phyloP scores from a whole-genome alignment of 2,113 vertebrate genomes.

The Corythornis madagascariensis region DNA sequence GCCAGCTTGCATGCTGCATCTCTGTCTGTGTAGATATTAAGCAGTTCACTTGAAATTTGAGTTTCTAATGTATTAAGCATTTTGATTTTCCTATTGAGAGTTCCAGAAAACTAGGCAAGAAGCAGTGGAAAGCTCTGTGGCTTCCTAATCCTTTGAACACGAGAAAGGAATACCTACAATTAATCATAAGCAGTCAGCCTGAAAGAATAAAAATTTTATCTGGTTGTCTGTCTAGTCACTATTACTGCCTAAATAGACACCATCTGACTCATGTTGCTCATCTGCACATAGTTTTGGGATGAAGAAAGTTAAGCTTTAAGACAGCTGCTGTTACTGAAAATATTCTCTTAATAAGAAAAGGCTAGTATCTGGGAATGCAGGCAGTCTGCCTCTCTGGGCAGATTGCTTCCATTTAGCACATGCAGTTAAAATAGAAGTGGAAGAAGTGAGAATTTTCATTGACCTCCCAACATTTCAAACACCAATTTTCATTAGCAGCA shows the following conservation, averaged over 20 bases:
- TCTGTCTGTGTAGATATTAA: background rate
- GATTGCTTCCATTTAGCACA: background rate
- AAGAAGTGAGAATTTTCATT: conserved; percentile 8
- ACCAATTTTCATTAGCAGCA: background rate
- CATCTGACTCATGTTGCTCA: conserved; percentile 8
- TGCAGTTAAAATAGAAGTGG: background rate
- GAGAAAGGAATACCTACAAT: background rate
- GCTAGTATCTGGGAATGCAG: background rate
- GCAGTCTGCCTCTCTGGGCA: background rate
- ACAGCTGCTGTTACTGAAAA: conserved; percentile 49
- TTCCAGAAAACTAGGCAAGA: background rate
- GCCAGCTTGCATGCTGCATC: background rate
- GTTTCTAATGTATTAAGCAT: background rate
- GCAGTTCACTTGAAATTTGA: background rate
- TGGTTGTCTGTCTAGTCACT: conserved; percentile 16
- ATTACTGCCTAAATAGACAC: background rate
- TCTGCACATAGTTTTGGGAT: conserved; percentile 46
- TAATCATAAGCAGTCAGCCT: background rate
- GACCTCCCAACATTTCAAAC: background rate
- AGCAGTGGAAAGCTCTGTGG: conserved; percentile 8
- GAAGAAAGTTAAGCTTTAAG: conserved; percentile 46
- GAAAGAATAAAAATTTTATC: background rate
- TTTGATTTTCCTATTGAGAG: background rate
- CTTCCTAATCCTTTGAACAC: background rate
- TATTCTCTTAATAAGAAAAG: background rate